A percentile compares a stretch with the other conserved stretches of the same genome.
Evolutionary conservation across 2,888 invertebrate genomes (phyloP).

Genomic region (Priocnemis perturbator): DNA sequence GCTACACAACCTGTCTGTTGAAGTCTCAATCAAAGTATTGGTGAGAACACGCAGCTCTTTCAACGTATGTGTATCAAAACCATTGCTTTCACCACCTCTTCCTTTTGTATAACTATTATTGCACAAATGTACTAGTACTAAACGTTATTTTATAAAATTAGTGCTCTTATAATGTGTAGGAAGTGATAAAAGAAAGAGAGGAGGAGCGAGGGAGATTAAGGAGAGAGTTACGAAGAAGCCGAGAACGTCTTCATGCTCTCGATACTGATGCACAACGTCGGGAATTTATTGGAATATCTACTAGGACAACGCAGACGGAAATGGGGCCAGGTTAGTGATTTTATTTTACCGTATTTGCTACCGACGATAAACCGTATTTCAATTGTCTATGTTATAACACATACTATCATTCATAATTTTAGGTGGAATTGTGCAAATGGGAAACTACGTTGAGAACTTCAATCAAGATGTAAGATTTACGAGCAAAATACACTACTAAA

Average conservation of each 20-base stretch:
- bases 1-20: too few relatives aligned
- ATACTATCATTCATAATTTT: slow-evolving; percentile 6
- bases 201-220: slow-evolving; percentile 85
- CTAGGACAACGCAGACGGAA: slow-evolving; percentile 59
- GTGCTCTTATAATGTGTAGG: slow-evolving; percentile 75
- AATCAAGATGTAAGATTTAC: slow-evolving; percentile 57
- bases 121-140: slow-evolving; percentile 18
- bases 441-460: slow-evolving; percentile 45
- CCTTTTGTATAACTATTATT: not conserved
- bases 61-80: too few relatives aligned
- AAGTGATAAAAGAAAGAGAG: slow-evolving; percentile 84
- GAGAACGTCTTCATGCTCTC: slow-evolving; percentile 83
- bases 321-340: slow-evolving; percentile 59
- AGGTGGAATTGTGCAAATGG: slow-evolving; percentile 47
- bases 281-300: slow-evolving; percentile 55
- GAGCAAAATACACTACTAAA: slow-evolving; percentile 4
- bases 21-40: too few relatives aligned
- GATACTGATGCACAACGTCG: slow-evolving; percentile 68
- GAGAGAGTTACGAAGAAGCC: slow-evolving; percentile 83
- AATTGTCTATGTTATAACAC: too few relatives aligned
- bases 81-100: too few relatives aligned
- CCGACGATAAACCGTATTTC: too few relatives aligned
- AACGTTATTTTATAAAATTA: not conserved
- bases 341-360: slow-evolving; percentile 9
- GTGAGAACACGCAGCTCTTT: too few relatives aligned